Conservation (phyloP, 1,140 invertebrate species). For the Drosophila funebris region DNA sequence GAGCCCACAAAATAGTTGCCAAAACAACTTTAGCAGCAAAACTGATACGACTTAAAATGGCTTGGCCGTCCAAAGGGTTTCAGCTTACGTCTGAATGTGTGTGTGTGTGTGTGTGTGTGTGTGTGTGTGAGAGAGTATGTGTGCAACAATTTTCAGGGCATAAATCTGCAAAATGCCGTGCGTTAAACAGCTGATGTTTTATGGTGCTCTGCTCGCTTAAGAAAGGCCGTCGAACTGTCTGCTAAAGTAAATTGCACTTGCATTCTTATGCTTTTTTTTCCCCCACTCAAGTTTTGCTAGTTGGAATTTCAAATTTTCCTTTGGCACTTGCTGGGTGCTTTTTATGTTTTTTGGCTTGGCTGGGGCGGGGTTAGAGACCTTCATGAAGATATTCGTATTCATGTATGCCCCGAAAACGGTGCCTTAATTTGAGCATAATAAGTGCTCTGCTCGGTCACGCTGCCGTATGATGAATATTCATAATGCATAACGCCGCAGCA, state of each 20-base stretch:
- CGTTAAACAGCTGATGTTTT: constrained; percentile 75
- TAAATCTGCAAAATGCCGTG: constrained; percentile 68
- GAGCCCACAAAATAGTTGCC: constrained; percentile 55
- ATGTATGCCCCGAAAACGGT: constrained; percentile 45
- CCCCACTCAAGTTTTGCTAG: constrained; percentile 54
- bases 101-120: constrained; percentile 21
- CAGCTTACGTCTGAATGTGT: constrained; percentile 19
- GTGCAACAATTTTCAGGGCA: constrained; percentile 63
- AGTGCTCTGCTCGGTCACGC: constrained; percentile 59
- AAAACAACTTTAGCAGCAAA: constrained; percentile 59
- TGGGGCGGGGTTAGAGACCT: neutral
- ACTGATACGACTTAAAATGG: constrained; percentile 29
- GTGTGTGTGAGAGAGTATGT: constrained; percentile 24
- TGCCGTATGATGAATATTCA: constrained; percentile 78
- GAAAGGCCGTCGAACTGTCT: constrained; percentile 65
- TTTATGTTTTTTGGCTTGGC: constrained; percentile 9
- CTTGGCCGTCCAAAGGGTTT: constrained; percentile 54
- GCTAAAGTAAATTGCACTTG: constrained; percentile 66
- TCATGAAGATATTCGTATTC: constrained; percentile 34
- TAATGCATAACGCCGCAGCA: constrained; percentile 45
- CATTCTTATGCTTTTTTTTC: constrained; percentile 28
- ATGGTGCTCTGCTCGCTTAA: constrained; percentile 44
- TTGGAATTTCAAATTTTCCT: constrained; percentile 78
- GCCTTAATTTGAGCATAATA: constrained; percentile 80
- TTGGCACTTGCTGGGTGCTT: constrained; percentile 29